Base-by-base conservation (phyloP, 2,113 vertebrate species). In the Cyanoderma ruficeps region DNA sequence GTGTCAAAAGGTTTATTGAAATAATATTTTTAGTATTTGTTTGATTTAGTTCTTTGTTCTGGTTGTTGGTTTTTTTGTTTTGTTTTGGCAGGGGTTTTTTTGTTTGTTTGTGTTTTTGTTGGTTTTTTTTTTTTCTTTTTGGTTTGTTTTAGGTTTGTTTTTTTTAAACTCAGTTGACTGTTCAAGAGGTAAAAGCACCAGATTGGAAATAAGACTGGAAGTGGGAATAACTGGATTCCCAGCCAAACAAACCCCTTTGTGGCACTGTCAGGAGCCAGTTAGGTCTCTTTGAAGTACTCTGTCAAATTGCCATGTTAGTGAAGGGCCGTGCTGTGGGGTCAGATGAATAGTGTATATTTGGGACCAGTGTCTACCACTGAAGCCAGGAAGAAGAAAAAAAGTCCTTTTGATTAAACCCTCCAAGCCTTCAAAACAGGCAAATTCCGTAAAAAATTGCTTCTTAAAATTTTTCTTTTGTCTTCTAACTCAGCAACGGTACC, bases 1-100 rank as follows among this genome's bases (percentile, higher is more conserved):
- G 35, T 39, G 22, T 13, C 49, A 25, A 70, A 88, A 87, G n/a
- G 44, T 89, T 94, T 80, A 24, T 33, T 68, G 30, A 93, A 81
- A 41, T 55, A 77, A 28, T 23, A 4, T 33, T 42, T 60, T 67
- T 68, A 70, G 10, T 41, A 10, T 77, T 37, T 78, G 11, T 60
- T 95, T 74, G 20, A 11, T 55, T 37, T 6, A 9, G 12, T 47
- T 16, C 64, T 60, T 46, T 74, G 25, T 39, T 50, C 46, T 30
- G 20, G 19, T 20, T 47, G 11, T 47, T 37, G 37, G 37, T 47
- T 22, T 47, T 6, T 52, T 77, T 42, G 4, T 12, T 63, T 41
- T 24, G 31, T 44, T 44, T 19, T 44, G 8, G 44, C 20, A 4
- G 44, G 44, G 12, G 16, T 30, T 53, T 53, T 53, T 30, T 25